These are phyloP conservation scores for Paedocypris sp. DNA, from an alignment of 2,113 vertebrate genomes.

Conservation along the genomic window DNA sequence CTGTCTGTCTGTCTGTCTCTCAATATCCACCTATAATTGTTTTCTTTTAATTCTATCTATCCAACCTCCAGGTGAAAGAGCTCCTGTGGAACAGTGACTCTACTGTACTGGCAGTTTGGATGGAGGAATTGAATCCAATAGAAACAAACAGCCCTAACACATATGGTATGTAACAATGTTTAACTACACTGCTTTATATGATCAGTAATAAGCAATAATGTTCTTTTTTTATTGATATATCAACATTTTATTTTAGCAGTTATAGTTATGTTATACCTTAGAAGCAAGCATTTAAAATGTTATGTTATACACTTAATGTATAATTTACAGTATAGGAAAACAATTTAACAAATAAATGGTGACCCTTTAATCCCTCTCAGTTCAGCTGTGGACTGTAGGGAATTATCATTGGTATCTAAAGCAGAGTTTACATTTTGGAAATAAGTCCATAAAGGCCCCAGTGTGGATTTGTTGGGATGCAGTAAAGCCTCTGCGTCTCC, in stretches of 20 bases:
- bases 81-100: constrained; percentile 94
- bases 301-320: too few relatives aligned
- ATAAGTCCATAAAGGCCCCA: constrained; percentile 50
- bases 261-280: too few relatives aligned
- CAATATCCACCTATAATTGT: too few relatives aligned
- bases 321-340: too few relatives aligned
- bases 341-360: too few relatives aligned
- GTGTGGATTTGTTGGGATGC: constrained; percentile 80
- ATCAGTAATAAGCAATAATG: background rate
- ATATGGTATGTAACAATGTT: constrained; percentile 60
- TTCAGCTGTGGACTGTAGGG: constrained; percentile 84
- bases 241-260: too few relatives aligned
- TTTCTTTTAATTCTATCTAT: too few relatives aligned
- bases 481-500: constrained; percentile 62
- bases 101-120: constrained; percentile 75
- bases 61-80: constrained; percentile 84
- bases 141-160: constrained; percentile 46
- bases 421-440: constrained; percentile 77
- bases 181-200: background rate
- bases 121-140: constrained; percentile 66
- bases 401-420: constrained; percentile 99
- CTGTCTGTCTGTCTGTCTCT: too few relatives aligned
- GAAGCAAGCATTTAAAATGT: too few relatives aligned
- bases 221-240: too few relatives aligned
- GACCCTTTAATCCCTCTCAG: constrained; percentile 50